Conservation (phyloP, 1,140 invertebrate species). For the Brachystomella parvula region DNA sequence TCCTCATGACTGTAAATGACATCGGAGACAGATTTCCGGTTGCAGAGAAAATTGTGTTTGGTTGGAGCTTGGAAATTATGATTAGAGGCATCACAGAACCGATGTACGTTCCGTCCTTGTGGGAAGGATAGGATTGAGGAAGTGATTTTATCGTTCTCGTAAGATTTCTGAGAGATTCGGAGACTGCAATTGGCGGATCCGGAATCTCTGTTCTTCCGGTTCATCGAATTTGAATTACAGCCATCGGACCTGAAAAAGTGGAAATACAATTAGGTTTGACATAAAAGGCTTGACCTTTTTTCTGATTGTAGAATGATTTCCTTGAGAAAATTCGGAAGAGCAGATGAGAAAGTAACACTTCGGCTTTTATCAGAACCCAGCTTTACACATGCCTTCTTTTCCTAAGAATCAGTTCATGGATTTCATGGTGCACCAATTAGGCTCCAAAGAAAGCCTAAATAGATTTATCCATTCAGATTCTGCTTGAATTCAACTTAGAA, state of each 20-base stretch:
- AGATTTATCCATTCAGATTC: too few relatives aligned
- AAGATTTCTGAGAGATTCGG: conserved; percentile 7
- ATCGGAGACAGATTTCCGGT: conserved; percentile 53
- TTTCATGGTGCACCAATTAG: not conserved
- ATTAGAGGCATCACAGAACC: conserved; percentile 54
- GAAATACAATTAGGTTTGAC: too few relatives aligned
- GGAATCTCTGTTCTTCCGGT: conserved; percentile 20
- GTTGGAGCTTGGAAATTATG: conserved; percentile 57
- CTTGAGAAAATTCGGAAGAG: too few relatives aligned
- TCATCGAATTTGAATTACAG: conserved; percentile 26
- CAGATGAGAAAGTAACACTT: too few relatives aligned
- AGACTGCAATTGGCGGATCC: not conserved
- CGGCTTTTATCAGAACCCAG: too few relatives aligned
- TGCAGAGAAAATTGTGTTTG: conserved; percentile 59
- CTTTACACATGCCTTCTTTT: too few relatives aligned
- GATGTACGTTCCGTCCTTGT: conserved; percentile 37
- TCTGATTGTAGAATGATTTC: too few relatives aligned
- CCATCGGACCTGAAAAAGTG: conserved; percentile 36
- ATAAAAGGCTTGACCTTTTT: too few relatives aligned
- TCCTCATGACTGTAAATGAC: conserved; percentile 54
- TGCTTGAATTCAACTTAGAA: too few relatives aligned
- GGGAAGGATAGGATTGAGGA: conserved; percentile 52
- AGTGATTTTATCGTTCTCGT: conserved; percentile 40
- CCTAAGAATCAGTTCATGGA: not conserved
- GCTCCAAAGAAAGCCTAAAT: too few relatives aligned